Evolutionary conservation across 2,888 invertebrate species (phyloP).

Genomic region (Pandemis corylana): DNA sequence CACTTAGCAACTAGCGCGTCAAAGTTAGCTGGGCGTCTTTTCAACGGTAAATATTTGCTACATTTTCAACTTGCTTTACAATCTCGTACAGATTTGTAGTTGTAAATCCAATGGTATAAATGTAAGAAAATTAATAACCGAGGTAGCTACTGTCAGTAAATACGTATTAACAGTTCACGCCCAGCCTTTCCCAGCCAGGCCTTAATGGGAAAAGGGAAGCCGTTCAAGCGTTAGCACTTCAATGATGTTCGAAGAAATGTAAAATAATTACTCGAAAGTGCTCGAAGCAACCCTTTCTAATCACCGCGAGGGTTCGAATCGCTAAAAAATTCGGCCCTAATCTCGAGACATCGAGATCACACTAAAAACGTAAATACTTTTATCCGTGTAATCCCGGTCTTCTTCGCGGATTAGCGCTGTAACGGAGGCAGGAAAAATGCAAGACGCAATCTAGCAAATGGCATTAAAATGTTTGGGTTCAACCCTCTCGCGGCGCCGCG

Average conservation of each 20-base stretch:
- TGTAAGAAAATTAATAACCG: too few species aligned
- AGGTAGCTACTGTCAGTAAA: background rate
- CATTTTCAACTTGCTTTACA: slow-evolving; percentile 23
- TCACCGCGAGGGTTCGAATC: slow-evolving; percentile 69
- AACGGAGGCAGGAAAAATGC: slow-evolving; percentile 77
- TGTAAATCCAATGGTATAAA: too few species aligned
- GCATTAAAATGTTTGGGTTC: slow-evolving; percentile 84
- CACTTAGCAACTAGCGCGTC: slow-evolving; percentile 48
- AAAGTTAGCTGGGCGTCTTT: slow-evolving; percentile 41
- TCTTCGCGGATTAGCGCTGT: slow-evolving; percentile 83
- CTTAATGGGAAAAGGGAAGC: slow-evolving; percentile 57
- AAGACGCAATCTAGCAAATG: slow-evolving; percentile 85
- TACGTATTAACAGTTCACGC: background rate
- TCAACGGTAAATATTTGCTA: slow-evolving; percentile 44
- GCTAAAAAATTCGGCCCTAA: slow-evolving; percentile 79
- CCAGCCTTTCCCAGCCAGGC: slow-evolving; percentile 46
- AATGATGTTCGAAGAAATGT: slow-evolving; percentile 71
- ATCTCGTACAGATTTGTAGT: background rate
- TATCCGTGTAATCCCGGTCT: slow-evolving; percentile 76
- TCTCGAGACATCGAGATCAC: slow-evolving; percentile 77
- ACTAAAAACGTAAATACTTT: slow-evolving; percentile 82
- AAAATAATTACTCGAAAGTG: slow-evolving; percentile 80
- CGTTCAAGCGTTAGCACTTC: slow-evolving; percentile 54
- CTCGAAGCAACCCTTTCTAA: slow-evolving; percentile 77
- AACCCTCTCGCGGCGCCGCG: slow-evolving; percentile 77